Base-by-base conservation (phyloP, 1,140 invertebrate species). In the Saccostrea glomerata region DNA sequence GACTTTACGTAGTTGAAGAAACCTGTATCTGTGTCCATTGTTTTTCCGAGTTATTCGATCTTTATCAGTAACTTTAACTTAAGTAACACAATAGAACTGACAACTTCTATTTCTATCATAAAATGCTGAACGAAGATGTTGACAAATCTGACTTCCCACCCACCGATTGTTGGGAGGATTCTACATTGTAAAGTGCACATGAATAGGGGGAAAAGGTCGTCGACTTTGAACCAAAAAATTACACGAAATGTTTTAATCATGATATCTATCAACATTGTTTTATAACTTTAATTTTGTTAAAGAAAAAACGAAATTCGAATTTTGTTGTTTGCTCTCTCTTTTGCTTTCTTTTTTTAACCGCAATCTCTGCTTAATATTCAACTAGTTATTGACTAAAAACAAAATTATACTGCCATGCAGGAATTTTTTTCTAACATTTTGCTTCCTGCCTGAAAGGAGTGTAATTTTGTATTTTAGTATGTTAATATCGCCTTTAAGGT, bases 61-160 rank as follows among this genome's bases (percentile, higher is more conserved):
- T 77, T 77, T 25, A 77, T 77, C 70, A 77, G 70, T 30, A 77
- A 77, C 70, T 77, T 77, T 15, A 77, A 77, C 70, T 77, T 36
- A 1, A 25, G 0, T 11, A 36, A 30, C 30, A 77, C 70, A 77
- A 77, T 77, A 25, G 25, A 23, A 77, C 70, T 30, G 70, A 77
- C 70, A 77, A 36, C 70, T 30, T 77, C 13, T 30, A 47, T 25
- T 77, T 77, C 70, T 15, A 77, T 15, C 30, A 15, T 36, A 77
- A 36, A 77, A 77, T 77, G 23, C 25, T 77, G 7, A 30, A 15
- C 15, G 3, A 30, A 30, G 70, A 73, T 73, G 25, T 30, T 25
- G 30, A 77, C 70, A 77, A 25, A 30, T 15, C 9, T 17, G 2
- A 77, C 36, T 25, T 77, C 70, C 30, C 30, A 73, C 23, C 30